phyloP scores from a whole-genome alignment of 2,888 invertebrate genomes.

The Nebria salina region DNA sequence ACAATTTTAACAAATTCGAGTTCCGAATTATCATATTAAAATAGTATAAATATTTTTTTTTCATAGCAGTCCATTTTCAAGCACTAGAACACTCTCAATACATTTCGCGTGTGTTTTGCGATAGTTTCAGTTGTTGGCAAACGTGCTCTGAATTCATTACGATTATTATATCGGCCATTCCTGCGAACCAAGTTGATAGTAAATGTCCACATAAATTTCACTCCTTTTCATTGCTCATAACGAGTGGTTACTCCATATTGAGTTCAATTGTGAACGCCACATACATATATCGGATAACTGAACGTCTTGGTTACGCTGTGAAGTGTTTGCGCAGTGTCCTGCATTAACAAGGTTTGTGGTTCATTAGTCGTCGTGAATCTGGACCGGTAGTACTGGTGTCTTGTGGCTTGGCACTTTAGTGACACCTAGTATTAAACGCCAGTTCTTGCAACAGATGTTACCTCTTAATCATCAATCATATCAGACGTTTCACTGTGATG shows the following conservation, averaged over 20 bases:
- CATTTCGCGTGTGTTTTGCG: neutral
- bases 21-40: no score
- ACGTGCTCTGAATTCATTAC: constrained; percentile 11
- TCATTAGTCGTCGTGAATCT: constrained; percentile 37
- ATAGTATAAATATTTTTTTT: no score
- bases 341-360: constrained; percentile 45
- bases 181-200: neutral
- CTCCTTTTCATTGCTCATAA: neutral
- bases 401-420: neutral
- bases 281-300: constrained; percentile 16
- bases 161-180: neutral
- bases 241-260: neutral
- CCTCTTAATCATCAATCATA: constrained; percentile 16
- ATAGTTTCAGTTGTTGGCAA: neutral
- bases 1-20: no score
- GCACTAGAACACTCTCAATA: neutral
- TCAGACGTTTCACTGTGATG: neutral
- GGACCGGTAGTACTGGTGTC: constrained; percentile 11
- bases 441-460: constrained; percentile 30
- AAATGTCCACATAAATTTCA: neutral
- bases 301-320: neutral
- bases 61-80: neutral
- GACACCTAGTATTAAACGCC: neutral
- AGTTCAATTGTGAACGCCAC: constrained; percentile 28
- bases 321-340: constrained; percentile 5